These are phyloP conservation scores for Hypena proboscidalis DNA, from an alignment of 2,888 invertebrate genomes.

Conservation along the genomic window DNA sequence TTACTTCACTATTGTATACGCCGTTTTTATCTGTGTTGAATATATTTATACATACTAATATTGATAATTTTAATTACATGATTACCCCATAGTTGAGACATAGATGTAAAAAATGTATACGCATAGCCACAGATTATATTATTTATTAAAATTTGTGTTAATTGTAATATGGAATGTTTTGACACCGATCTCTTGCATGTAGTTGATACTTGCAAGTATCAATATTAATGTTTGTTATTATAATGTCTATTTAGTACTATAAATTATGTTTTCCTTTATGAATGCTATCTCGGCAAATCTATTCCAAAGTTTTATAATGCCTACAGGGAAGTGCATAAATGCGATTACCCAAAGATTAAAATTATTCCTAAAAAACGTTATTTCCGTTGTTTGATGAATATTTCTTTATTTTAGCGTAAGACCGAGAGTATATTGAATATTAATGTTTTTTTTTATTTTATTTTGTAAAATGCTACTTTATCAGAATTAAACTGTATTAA, in stretches of 20 bases:
- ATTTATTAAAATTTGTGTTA: slow-evolving; percentile 3
- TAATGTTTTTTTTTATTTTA: slow-evolving; percentile 48
- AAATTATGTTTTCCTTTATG: slow-evolving; percentile 6
- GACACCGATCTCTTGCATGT: background rate
- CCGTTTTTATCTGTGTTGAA: slow-evolving; percentile 12
- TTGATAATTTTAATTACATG: slow-evolving; percentile 13
- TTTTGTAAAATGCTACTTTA: slow-evolving; percentile 58
- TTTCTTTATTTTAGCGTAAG: slow-evolving; percentile 50
- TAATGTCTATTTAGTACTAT: slow-evolving; percentile 8
- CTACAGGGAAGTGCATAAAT: slow-evolving; percentile 77
- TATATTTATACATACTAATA: slow-evolving; percentile 21
- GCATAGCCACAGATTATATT: slow-evolving; percentile 1
- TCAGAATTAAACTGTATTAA: slow-evolving; percentile 72
- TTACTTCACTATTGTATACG: background rate
- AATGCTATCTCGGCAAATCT: slow-evolving; percentile 32
- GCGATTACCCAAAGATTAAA: slow-evolving; percentile 57
- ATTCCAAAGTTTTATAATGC: slow-evolving; percentile 53
- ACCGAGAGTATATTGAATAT: slow-evolving; percentile 42
- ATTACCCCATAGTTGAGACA: slow-evolving; percentile 14
- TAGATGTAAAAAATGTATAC: slow-evolving; percentile 5
- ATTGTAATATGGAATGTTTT: slow-evolving; percentile 3
- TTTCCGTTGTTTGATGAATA: slow-evolving; percentile 39
- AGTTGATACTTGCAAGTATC: slow-evolving; percentile 5
- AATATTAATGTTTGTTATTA: slow-evolving; percentile 3
- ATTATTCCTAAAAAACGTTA: slow-evolving; percentile 31